Conservation (phyloP, 2,888 invertebrate genomes). For the Cryptocephalus moraei region DNA sequence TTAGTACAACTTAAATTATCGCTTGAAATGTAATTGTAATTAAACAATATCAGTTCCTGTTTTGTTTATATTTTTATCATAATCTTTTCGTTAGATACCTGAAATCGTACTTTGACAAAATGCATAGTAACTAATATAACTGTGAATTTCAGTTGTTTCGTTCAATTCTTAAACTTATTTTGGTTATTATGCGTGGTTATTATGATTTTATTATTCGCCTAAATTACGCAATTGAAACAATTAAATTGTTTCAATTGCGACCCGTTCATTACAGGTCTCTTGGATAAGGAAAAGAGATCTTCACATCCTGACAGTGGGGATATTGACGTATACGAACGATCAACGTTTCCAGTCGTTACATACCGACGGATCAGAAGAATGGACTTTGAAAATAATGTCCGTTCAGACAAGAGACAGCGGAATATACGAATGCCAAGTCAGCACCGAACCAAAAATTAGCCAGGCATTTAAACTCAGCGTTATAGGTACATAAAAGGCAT, state of each 20-base stretch:
- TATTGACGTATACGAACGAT: slow-evolving; percentile 63
- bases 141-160: too few relatives aligned
- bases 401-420: slow-evolving; percentile 60
- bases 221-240: too few relatives aligned
- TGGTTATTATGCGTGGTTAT: too few relatives aligned
- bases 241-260: background rate
- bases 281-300: slow-evolving; percentile 79
- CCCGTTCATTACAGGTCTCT: slow-evolving; percentile 51
- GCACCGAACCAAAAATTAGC: slow-evolving; percentile 69
- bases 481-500: slow-evolving; percentile 52
- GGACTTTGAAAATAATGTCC: slow-evolving; percentile 60
- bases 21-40: too few relatives aligned
- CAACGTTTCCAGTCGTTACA: slow-evolving; percentile 62
- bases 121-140: too few relatives aligned
- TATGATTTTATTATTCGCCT: too few relatives aligned
- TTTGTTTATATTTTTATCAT: too few relatives aligned
- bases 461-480: slow-evolving; percentile 65
- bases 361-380: slow-evolving; percentile 61
- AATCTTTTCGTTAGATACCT: too few relatives aligned
- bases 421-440: slow-evolving; percentile 67
- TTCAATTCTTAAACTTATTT: too few relatives aligned
- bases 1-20: too few relatives aligned
- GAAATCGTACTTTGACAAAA: too few relatives aligned
- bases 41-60: too few relatives aligned
- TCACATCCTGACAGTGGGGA: slow-evolving; percentile 64